A percentile compares a stretch with the other conserved stretches of the same genome.
Evolutionary conservation across 2,888 invertebrate genomes (phyloP).

Genomic region (Lissonota sp.): DNA sequence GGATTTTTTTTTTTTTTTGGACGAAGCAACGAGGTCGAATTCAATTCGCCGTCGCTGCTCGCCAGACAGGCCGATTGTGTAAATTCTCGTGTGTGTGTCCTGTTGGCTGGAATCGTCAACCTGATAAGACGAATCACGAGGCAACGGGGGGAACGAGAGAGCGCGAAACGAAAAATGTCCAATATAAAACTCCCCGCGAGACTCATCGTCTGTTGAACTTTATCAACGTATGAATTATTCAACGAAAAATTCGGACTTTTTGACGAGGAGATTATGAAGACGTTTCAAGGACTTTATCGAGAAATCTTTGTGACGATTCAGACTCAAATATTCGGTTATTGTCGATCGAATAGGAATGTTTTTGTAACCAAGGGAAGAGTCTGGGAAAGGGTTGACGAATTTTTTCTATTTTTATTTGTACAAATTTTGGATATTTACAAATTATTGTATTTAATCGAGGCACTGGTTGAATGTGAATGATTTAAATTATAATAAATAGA

Average conservation of each 20-base stretch:
- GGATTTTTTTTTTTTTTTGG: constrained; percentile 28
- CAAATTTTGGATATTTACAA: too few species aligned
- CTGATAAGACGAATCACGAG: constrained; percentile 52
- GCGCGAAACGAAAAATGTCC: constrained; percentile 49
- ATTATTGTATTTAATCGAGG: too few species aligned
- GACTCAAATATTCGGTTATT: too few species aligned
- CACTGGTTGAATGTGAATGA: too few species aligned
- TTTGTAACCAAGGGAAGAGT: too few species aligned
- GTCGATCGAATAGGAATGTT: too few species aligned
- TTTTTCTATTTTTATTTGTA: too few species aligned
- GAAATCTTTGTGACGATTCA: too few species aligned
- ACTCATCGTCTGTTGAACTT: constrained; percentile 50
- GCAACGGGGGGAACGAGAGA: constrained; percentile 28
- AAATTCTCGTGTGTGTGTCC: constrained; percentile 36
- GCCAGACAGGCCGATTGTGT: constrained; percentile 35
- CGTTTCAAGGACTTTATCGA: too few species aligned
- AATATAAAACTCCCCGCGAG: constrained; percentile 60
- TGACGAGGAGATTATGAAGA: not conserved
- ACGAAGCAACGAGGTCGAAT: constrained; percentile 59
- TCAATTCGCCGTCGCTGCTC: constrained; percentile 31
- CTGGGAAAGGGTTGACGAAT: too few species aligned
- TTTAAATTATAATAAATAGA: too few species aligned
- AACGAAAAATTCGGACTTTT: constrained; percentile 58
- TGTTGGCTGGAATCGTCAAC: constrained; percentile 59
- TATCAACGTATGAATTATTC: constrained; percentile 25